These are phyloP conservation scores for Porites cylindrica DNA, from an alignment of 92 coral and sea anemone species.

Conservation along the genomic window DNA sequence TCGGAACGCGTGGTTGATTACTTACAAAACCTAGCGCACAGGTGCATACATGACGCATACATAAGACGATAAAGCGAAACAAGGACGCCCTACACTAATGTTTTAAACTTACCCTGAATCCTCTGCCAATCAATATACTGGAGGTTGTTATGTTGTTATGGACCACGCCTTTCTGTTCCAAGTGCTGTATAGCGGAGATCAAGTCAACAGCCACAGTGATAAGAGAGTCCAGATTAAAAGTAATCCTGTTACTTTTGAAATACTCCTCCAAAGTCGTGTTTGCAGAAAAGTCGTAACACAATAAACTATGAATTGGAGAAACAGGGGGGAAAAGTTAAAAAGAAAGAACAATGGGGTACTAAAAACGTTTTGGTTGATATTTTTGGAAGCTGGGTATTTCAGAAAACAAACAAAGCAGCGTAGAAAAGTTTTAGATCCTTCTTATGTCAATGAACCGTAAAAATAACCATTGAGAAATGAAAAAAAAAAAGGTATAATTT, in stretches of 20 bases:
- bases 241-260: constrained; percentile 2
- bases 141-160: constrained; percentile 51
- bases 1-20: too few relatives aligned
- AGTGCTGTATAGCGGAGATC: constrained; percentile 27
- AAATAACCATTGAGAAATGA: too few relatives aligned
- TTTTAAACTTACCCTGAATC: constrained; percentile 29
- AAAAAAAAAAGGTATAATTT: too few relatives aligned
- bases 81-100: background rate
- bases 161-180: constrained; percentile 42
- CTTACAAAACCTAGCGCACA: too few relatives aligned
- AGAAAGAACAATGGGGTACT: too few relatives aligned
- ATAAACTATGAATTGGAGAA: constrained; percentile 21
- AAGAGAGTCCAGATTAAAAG: constrained; percentile 24
- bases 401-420: too few relatives aligned
- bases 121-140: constrained; percentile 34
- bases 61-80: too few relatives aligned
- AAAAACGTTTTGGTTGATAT: too few relatives aligned
- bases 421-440: too few relatives aligned
- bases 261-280: constrained; percentile 29
- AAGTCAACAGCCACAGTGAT: constrained; percentile 42
- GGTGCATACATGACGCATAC: too few relatives aligned
- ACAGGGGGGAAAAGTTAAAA: background rate
- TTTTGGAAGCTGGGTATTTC: too few relatives aligned
- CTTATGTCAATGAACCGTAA: too few relatives aligned
- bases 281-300: constrained; percentile 54